These are phyloP conservation scores for Xylocampa areola DNA, from an alignment of 2,888 invertebrate species.

Conservation along the genomic window DNA sequence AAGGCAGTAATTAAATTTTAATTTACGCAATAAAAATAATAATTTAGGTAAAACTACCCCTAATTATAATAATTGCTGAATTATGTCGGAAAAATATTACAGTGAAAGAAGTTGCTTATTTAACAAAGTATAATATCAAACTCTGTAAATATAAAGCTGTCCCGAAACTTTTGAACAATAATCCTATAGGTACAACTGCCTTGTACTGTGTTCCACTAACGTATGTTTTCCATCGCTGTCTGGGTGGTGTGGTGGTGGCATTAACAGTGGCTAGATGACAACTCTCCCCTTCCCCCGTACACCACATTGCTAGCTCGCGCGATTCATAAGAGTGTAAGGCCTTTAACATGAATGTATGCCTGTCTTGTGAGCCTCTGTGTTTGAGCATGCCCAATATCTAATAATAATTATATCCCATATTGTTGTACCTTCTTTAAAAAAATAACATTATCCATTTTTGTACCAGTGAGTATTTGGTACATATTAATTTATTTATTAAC, in stretches of 20 bases:
- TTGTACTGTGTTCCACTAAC: conserved; percentile 72
- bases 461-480: conserved; percentile 3
- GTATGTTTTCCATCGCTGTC: conserved; percentile 75
- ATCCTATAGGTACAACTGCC: conserved; percentile 17
- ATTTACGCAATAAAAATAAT: neutral
- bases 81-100: neutral
- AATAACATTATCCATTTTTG: no score
- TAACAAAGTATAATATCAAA: conserved; percentile 24
- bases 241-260: conserved; percentile 73
- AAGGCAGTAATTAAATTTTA: neutral
- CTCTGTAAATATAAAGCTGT: conserved; percentile 37
- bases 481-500: neutral
- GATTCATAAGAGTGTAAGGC: conserved; percentile 92
- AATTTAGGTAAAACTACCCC: neutral
- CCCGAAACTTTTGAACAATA: conserved; percentile 19
- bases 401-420: conserved; percentile 4
- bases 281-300: conserved; percentile 92
- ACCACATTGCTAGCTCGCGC: conserved; percentile 92
- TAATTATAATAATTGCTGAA: neutral
- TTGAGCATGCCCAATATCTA: conserved; percentile 51
- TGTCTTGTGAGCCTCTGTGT: conserved; percentile 61
- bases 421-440: neutral
- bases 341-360: conserved; percentile 70
- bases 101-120: conserved; percentile 14
- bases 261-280: conserved; percentile 94